Percentiles rank a stretch among this genome's conserved stretches.
These are phyloP conservation scores for Eunapius fragilis DNA, from an alignment of 37 sponge, comb jelly and placozoan genomes.

Conservation along the genomic window DNA sequence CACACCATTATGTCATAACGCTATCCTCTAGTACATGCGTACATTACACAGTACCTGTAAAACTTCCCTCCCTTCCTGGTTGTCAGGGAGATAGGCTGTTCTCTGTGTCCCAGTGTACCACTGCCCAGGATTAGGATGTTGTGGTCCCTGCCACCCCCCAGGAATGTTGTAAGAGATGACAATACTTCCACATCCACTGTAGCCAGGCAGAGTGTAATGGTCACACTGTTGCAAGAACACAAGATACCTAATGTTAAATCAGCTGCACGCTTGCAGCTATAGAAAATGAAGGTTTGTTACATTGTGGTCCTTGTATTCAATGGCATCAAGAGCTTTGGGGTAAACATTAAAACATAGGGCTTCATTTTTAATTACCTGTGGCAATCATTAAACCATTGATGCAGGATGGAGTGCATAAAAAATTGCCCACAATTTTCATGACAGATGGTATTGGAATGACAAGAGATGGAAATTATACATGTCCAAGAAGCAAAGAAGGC, in stretches of 20 bases:
- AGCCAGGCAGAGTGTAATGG: constrained; percentile 51
- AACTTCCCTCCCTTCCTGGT: constrained; percentile 64
- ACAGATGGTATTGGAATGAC: too few species aligned
- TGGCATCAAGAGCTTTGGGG: too few species aligned
- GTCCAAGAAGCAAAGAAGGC: too few species aligned
- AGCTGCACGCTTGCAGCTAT: too few species aligned
- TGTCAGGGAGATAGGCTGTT: constrained; percentile 75
- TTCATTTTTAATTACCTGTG: too few species aligned
- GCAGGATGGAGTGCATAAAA: too few species aligned
- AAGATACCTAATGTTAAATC: not conserved
- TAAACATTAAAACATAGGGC: too few species aligned
- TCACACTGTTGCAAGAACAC: not conserved
- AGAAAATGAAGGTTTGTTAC: too few species aligned
- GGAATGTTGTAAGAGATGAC: constrained; percentile 64
- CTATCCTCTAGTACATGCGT: not conserved
- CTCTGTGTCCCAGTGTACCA: constrained; percentile 43
- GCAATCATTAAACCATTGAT: too few species aligned
- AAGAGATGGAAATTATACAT: too few species aligned
- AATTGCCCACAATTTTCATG: too few species aligned
- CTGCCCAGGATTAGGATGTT: constrained; percentile 78
- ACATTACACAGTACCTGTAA: not conserved
- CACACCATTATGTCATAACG: not conserved
- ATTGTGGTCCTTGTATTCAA: too few species aligned
- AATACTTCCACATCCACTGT: constrained; percentile 52
- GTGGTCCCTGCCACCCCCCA: constrained; percentile 44